Percentiles rank a stretch among this genome's conserved stretches.
Evolutionary conservation across 2,113 vertebrate species (phyloP).

Genomic region (Petroica traversi): DNA sequence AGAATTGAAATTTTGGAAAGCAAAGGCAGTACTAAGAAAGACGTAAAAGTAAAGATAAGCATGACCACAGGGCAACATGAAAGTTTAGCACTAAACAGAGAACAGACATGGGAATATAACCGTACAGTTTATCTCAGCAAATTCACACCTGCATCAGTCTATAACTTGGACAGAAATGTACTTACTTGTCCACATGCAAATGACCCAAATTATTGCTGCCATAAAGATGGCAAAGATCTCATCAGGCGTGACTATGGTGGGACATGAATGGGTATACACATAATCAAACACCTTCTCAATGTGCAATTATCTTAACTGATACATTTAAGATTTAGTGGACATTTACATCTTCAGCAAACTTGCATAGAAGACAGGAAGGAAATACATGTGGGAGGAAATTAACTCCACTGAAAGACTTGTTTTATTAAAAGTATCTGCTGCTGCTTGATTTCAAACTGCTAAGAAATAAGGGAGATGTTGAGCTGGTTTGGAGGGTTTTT

Average conservation of each 20-base stretch:
- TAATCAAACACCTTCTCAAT: not conserved
- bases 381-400: not conserved
- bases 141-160: not conserved
- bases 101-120: not conserved
- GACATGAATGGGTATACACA: accelerated
- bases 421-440: not conserved
- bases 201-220: not conserved
- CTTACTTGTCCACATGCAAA: not conserved
- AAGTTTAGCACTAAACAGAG: not conserved
- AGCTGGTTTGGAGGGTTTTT: not conserved
- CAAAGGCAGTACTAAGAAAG: not conserved
- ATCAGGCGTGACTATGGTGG: not conserved
- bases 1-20: not conserved
- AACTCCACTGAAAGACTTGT: not conserved
- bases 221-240: not conserved
- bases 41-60: not conserved
- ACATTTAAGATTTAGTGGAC: not conserved
- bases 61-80: not conserved
- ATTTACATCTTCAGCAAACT: not conserved
- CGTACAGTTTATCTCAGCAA: not conserved
- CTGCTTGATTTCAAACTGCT: not conserved
- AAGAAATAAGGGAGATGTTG: not conserved
- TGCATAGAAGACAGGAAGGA: not conserved
- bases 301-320: not conserved
- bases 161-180: not conserved